Evolutionary conservation across 2,797 vertebrate species (phyloP), one percentile per base, ranked within the genome.

Genomic region (Notolepis coatsorum): DNA sequence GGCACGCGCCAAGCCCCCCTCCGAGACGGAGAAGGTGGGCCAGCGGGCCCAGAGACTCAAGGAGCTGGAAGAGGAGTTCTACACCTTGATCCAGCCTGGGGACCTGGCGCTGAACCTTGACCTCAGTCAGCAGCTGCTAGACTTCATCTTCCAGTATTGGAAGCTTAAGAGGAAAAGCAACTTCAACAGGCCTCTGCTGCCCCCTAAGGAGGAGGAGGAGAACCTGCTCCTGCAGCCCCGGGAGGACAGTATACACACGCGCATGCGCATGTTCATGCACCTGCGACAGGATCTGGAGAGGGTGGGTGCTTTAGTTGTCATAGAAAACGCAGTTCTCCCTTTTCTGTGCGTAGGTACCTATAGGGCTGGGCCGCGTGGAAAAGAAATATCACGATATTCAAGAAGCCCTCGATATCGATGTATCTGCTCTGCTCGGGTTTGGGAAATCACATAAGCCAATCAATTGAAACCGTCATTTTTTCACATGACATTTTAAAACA

Each of bases 201-300:
- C 97, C 76, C 97, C 96, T 68, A 96, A 94, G 82, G 95, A 96
- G 77, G 96, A 95, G 38, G 96, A 98, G 88, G 95, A 95, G 89
- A 96, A 96, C 80, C 88, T 95, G 78, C 89, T 97, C 72, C 89
- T 95, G 80, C 94, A 96, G 84, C 97, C 96, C n/a, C 96, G 96
- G 84, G 96, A 97, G 88, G 96, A 98, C 87, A 98, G 92, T 85
- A 95, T 99, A 82, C 96, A 98, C 79, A 98, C 96, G n/a, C 95
- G 98, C 73, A 98, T 99, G 97, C 93, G 96, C 77, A 99, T 99
- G 98, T 99, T 99, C 86, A 99, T 99, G 98, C 97, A 99, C 68
- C 93, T 99, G 61, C 92, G 97, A 1, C 97, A 99, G 86, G 98
- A 99, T 86, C 85, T 99, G 69, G 98, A 99, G 77, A 94, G 97